Conservation (phyloP, 2,797 vertebrate species). For the Sebastes hubbsi region DNA sequence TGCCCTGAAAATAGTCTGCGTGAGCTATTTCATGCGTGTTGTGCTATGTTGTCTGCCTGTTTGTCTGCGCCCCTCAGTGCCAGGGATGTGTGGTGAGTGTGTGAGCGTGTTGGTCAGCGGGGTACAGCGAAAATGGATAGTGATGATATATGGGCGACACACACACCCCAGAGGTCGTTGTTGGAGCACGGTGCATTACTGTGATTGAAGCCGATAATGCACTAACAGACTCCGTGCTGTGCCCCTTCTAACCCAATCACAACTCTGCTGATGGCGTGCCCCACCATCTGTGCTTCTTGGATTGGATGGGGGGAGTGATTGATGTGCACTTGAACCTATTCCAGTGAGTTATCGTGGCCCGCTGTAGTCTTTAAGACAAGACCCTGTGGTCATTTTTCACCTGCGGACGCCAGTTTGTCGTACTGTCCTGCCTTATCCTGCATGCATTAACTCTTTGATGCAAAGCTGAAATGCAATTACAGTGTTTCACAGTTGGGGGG, state of each 20-base stretch:
- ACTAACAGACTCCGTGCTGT: conserved; percentile 64
- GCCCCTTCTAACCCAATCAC: conserved; percentile 74
- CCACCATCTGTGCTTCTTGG: conserved; percentile 65
- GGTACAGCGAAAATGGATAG: conserved; percentile 32
- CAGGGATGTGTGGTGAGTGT: conserved; percentile 14
- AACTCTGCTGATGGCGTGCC: conserved; percentile 62
- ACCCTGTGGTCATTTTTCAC: conserved; percentile 56
- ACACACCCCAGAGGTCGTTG: conserved; percentile 65
- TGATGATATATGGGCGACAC: conserved; percentile 61
- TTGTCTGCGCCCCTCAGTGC: conserved; percentile 20
- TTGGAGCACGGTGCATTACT: conserved; percentile 71
- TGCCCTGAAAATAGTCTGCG: conserved; percentile 52
- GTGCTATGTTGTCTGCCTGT: conserved; percentile 27
- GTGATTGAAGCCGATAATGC: conserved; percentile 77
- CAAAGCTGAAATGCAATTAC: conserved; percentile 38
- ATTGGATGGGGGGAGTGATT: conserved; percentile 74
- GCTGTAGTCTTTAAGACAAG: conserved; percentile 65
- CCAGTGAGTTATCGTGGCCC: conserved; percentile 66
- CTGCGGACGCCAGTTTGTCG: conserved; percentile 33
- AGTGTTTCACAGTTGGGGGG: neutral
- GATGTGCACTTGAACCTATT: conserved; percentile 72
- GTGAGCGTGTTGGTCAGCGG: conserved; percentile 40
- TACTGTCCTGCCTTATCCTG: conserved; percentile 16
- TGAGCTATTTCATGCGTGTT: conserved; percentile 63
- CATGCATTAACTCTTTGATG: conserved; percentile 46